A percentile compares a stretch with the other conserved stretches of the same genome.
Conservation (phyloP, 2,888 invertebrate species). For the Ophion obscuratus region DNA sequence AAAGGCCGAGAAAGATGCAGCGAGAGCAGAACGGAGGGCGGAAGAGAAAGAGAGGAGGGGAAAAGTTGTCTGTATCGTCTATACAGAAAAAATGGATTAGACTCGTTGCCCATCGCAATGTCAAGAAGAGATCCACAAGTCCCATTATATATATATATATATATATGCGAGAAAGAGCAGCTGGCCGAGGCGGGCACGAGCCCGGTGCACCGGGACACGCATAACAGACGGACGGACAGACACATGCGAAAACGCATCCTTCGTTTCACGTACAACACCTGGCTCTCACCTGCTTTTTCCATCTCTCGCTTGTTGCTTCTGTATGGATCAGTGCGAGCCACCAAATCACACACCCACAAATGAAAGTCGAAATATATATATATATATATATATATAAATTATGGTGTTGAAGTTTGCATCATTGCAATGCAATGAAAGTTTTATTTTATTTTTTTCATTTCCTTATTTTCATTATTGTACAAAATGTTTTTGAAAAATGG, state of each 20-base stretch:
- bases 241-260: slow-evolving; percentile 37
- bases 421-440: no score
- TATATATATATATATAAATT: background rate
- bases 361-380: background rate
- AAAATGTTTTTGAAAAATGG: no score
- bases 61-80: background rate
- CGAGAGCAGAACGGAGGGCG: background rate
- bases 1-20: background rate
- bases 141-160: background rate
- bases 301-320: slow-evolving; percentile 48
- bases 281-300: slow-evolving; percentile 69
- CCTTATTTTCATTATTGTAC: no score
- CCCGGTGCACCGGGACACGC: slow-evolving; percentile 76
- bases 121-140: slow-evolving; percentile 11
- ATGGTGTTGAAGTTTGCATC: no score
- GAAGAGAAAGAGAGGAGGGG: background rate
- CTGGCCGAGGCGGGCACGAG: slow-evolving; percentile 68
- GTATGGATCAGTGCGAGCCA: slow-evolving; percentile 47
- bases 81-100: background rate
- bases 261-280: slow-evolving; percentile 74
- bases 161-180: slow-evolving; percentile 18
- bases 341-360: background rate
- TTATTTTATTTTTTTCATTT: no score
- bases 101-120: background rate
- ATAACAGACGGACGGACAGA: background rate